Percentiles rank a stretch among this genome's conserved stretches.
Conservation (phyloP, 2,113 vertebrate genomes). For the Triplophysa tibetana region DNA sequence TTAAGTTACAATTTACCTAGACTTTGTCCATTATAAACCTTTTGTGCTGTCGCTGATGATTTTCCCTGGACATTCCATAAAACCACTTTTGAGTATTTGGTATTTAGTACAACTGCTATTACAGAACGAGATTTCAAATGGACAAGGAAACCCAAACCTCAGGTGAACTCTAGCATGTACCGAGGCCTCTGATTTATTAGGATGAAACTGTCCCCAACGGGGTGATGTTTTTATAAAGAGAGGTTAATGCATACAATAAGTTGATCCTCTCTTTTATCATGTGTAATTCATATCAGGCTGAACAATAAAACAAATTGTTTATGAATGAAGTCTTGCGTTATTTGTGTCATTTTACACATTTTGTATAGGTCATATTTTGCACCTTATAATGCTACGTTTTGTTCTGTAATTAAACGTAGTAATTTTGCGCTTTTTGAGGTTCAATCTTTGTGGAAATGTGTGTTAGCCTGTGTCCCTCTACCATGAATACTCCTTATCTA, state of each 20-base stretch:
- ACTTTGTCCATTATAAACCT: not conserved
- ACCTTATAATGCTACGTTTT: too few species aligned
- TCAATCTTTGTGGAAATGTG: too few species aligned
- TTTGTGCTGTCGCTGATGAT: not conserved
- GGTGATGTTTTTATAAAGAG: conserved; percentile 38
- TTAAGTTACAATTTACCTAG: not conserved
- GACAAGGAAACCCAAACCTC: conserved; percentile 39
- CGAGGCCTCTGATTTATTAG: conserved; percentile 21
- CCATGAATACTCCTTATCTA: too few species aligned
- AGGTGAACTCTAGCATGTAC: conserved; percentile 53
- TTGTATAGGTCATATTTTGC: too few species aligned
- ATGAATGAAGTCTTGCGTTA: not conserved
- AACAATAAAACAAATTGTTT: conserved; percentile 49
- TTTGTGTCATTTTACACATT: not conserved
- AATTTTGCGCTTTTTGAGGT: too few species aligned
- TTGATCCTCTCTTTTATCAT: conserved; percentile 40
- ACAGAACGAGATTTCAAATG: not conserved
- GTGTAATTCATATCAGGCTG: conserved; percentile 55
- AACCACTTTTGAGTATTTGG: not conserved
- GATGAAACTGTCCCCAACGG: conserved; percentile 12
- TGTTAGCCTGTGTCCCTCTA: too few species aligned
- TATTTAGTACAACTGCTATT: not conserved
- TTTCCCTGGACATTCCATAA: not conserved
- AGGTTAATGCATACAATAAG: conserved; percentile 37
- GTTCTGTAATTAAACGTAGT: too few species aligned